Base-by-base conservation (phyloP, 2,113 vertebrate genomes). In the Corynorhinus townsendii region DNA sequence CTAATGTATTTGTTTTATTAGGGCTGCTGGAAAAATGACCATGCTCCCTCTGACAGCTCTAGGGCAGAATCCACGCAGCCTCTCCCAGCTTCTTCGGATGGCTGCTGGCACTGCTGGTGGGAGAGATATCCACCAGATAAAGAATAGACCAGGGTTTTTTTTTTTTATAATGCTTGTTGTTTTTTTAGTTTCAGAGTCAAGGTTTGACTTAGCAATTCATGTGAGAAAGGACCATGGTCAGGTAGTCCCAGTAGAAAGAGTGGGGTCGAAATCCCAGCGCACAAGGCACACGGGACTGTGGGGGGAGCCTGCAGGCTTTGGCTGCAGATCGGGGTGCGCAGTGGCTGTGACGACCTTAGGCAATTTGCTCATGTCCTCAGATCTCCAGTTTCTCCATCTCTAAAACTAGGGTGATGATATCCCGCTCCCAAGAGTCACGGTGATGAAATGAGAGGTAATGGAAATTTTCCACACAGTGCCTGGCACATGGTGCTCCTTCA, bases 151-250 rank as follows among this genome's bases (percentile, higher is more conserved):
- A 77, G 26, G 73, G 47, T 8, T 28, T 19, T 86, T 8, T 28
- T 19, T 86, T 16, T 56, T 43, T 47, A 8, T 85, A 28, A 10
- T 82, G 33, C n/a, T 15, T 43, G 12, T 35, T 40, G 17, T 68
- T 11, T 26, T 72, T 69, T 52, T 12, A 54, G 80, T 75, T 79
- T 92, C 66, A 91, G 14, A 87, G 73, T 56, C 59, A 71, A 92
- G 56, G 8, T 76, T 84, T 62, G 81, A 77, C 68, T 85, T 84
- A 16, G 43, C 71, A 16, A 1, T 66, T 81, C 5, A 3, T 38
- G 30, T 33, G 71, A 76, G 64, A 73, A 81, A 68, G n/a, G 26
- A 33, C 38, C 26, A 3, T 12, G 45, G 59, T 43, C 52, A 35
- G 62, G 49, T 49, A 75, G 22, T 24, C 14, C 28, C 35, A 11